Evolutionary conservation across 1,140 invertebrate species (phyloP).

Genomic region (Sipha flava): DNA sequence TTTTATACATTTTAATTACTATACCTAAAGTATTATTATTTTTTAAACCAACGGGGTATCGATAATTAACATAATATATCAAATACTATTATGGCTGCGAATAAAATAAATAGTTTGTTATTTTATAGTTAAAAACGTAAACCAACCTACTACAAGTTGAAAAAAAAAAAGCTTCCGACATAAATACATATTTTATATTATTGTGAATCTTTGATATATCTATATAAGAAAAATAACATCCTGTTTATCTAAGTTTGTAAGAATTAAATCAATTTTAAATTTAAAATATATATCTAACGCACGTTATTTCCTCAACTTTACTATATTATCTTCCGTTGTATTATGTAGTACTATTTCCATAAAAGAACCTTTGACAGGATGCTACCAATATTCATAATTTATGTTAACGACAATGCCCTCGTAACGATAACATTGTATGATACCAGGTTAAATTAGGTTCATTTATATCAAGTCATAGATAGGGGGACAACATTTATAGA

Average conservation of each 20-base stretch:
- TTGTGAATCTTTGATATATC: too few relatives aligned
- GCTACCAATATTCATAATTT: constrained; percentile 21
- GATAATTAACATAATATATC: too few relatives aligned
- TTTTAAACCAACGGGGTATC: too few relatives aligned
- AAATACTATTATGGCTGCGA: too few relatives aligned
- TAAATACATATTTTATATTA: too few relatives aligned
- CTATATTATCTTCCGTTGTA: background rate
- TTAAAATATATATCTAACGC: background rate
- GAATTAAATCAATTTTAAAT: background rate
- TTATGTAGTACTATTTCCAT: background rate
- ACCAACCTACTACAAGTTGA: too few relatives aligned
- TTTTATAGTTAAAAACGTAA: too few relatives aligned
- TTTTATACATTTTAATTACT: too few relatives aligned
- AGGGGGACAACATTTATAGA: background rate
- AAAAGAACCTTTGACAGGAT: constrained; percentile 14
- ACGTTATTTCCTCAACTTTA: background rate
- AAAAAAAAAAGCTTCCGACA: too few relatives aligned
- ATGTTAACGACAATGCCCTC: constrained; percentile 27
- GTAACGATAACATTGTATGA: background rate
- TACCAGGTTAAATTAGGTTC: background rate
- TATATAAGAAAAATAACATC: background rate
- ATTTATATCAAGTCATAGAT: constrained; percentile 4
- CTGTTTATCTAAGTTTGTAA: background rate
- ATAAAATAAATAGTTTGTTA: too few relatives aligned
- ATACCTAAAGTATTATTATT: too few relatives aligned